Evolutionary conservation across 2,113 vertebrate genomes (phyloP), one percentile per base, ranked within the genome.

Genomic region (Paracanthobrama guichenoti): DNA sequence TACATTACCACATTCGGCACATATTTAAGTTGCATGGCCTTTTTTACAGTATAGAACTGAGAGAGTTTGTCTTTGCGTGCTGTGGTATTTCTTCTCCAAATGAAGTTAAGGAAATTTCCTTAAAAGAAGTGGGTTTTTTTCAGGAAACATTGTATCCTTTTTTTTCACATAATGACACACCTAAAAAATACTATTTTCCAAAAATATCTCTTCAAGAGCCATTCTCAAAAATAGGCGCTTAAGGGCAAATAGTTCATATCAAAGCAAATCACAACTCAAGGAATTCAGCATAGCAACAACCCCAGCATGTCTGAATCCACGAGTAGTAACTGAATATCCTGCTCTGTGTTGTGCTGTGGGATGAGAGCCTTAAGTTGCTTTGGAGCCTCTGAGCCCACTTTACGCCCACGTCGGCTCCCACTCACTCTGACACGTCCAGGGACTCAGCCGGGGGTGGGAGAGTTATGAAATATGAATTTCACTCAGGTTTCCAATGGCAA

Each of bases 401-500:
- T 48, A 79, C 85, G n/a, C 89, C 89, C 50, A 88, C 88, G 53
- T 84, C 26, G 16, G 60, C 83, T 84, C 85, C 87, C 88, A 87
- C 85, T 50, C 79, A 3, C 80, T 16, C 82, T 87, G 86, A 87
- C 87, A 88, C 81, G 87, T 85, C 81, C 83, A 88, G 80, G 87
- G 83, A 88, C 86, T 74, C 86, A 53, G 84, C 78, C 73, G 75
- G 86, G 86, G 89, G 87, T 77, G 86, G 89, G 81, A 86, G 85
- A 87, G 87, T 87, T 88, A 87, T 89, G 82, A 89, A 88, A 88
- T 85, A 79, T 84, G 74, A 81, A 83, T 90, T 82, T 87, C 79
- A 82, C 84, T 80, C 83, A 71, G 50, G 88, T 90, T 88, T 87
- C 89, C 87, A 85, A 87, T 90, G 82, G 88, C 88, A 90, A 89